These are phyloP conservation scores for Babyrousa celebensis DNA, from an alignment of 2,797 vertebrate genomes.

Conservation along the genomic window DNA sequence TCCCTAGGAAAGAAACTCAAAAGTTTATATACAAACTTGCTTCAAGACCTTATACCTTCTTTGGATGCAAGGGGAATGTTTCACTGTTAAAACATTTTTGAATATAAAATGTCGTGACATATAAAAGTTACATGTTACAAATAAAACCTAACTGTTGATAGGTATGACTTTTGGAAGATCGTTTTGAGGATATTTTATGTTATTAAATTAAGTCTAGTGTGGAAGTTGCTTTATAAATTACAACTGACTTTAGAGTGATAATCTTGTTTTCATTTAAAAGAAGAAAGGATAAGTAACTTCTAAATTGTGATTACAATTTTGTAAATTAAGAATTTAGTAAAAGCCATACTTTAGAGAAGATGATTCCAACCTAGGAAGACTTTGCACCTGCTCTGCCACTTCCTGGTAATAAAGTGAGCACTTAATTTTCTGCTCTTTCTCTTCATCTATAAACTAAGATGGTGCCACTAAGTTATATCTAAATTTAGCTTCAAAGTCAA, in stretches of 20 bases:
- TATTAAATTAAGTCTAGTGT: constrained; percentile 13
- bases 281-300: not conserved
- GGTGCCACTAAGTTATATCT: not conserved
- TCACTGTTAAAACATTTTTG: not conserved
- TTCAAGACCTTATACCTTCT: not conserved
- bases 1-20: not conserved
- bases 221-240: constrained; percentile 48
- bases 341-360: not conserved
- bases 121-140: not conserved
- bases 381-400: not conserved
- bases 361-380: not conserved
- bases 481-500: not conserved
- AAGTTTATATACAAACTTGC: not conserved
- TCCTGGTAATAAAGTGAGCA: not conserved
- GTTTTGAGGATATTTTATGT: not conserved
- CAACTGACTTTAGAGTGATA: not conserved
- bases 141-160: constrained; percentile 27
- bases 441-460: not conserved
- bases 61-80: constrained; percentile 21
- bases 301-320: not conserved
- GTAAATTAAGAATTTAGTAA: not conserved
- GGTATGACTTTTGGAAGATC: not conserved
- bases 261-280: constrained; percentile 44
- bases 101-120: not conserved
- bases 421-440: not conserved